Conservation (phyloP, 2,888 invertebrate species). For the Andrena bicolor region DNA sequence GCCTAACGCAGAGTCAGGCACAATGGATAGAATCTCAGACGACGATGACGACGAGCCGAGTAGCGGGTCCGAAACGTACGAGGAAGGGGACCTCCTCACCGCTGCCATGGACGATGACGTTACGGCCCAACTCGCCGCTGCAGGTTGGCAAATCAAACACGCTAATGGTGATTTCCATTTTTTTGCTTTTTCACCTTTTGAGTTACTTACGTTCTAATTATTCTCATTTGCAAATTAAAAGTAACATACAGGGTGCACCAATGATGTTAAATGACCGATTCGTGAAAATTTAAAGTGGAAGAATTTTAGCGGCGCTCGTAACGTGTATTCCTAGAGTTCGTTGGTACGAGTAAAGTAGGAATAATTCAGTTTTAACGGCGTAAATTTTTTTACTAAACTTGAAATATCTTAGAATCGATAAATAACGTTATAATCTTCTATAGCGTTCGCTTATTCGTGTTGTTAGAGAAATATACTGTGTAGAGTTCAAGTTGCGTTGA, state of each 20-base stretch:
- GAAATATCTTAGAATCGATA: background rate
- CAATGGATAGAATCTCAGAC: constrained; percentile 86
- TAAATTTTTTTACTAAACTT: background rate
- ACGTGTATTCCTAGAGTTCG: constrained; percentile 7
- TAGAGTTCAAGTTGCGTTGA: constrained; percentile 12
- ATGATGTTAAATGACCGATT: constrained; percentile 54
- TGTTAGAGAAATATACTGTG: background rate
- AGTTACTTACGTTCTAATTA: constrained; percentile 73
- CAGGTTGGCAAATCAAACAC: constrained; percentile 89
- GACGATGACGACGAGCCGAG: constrained; percentile 94
- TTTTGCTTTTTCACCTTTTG: constrained; percentile 82
- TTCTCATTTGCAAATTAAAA: constrained; percentile 66
- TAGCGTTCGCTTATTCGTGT: background rate
- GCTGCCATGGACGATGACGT: constrained; percentile 96
- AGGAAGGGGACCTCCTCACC: constrained; percentile 93
- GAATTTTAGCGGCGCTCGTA: constrained; percentile 3
- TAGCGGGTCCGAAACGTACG: constrained; percentile 92
- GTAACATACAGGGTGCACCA: constrained; percentile 62
- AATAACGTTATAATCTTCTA: background rate
- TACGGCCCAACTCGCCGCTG: constrained; percentile 97
- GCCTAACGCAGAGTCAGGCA: constrained; percentile 80
- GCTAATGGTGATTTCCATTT: constrained; percentile 86
- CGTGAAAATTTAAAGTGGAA: constrained; percentile 9
- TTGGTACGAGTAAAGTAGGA: background rate
- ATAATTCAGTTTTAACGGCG: background rate